phyloP scores from a whole-genome alignment of 2,797 vertebrate genomes.

The Falco naumanni region DNA sequence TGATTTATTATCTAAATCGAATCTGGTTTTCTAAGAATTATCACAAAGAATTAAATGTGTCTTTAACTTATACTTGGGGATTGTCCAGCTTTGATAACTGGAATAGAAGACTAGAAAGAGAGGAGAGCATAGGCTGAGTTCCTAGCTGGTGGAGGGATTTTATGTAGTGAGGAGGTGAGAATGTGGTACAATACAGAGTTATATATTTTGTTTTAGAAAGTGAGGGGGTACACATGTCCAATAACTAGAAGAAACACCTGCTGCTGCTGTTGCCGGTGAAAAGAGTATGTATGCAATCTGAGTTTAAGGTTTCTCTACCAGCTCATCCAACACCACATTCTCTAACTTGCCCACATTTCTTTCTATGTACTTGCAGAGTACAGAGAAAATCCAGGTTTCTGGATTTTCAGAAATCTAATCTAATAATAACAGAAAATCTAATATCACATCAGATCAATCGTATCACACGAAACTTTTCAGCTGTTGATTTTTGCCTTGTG shows the following conservation, averaged over 20 bases:
- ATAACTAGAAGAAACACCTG: not conserved
- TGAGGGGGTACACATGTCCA: not conserved
- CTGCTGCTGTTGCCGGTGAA: not conserved
- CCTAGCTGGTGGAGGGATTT: not conserved
- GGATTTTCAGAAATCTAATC: too few relatives aligned
- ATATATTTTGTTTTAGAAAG: not conserved
- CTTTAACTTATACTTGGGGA: not conserved
- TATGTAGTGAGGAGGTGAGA: not conserved
- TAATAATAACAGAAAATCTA: not conserved
- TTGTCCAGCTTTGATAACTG: not conserved
- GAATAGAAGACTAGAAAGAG: not conserved
- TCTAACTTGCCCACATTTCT: not conserved
- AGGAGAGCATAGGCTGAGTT: not conserved
- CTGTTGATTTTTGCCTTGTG: not conserved
- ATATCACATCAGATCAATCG: not conserved
- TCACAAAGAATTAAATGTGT: not conserved
- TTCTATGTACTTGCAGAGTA: not conserved
- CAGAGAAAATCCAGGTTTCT: not conserved
- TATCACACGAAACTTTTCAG: not conserved
- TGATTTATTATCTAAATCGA: not conserved
- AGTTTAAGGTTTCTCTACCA: not conserved
- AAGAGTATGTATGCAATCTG: not conserved
- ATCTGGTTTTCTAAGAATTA: not conserved
- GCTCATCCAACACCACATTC: not conserved
- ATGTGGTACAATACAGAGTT: not conserved